A percentile compares a stretch with the other conserved stretches of the same genome.
Evolutionary conservation across 2,888 invertebrate genomes (phyloP).

Genomic region (Cosmia trapezina): DNA sequence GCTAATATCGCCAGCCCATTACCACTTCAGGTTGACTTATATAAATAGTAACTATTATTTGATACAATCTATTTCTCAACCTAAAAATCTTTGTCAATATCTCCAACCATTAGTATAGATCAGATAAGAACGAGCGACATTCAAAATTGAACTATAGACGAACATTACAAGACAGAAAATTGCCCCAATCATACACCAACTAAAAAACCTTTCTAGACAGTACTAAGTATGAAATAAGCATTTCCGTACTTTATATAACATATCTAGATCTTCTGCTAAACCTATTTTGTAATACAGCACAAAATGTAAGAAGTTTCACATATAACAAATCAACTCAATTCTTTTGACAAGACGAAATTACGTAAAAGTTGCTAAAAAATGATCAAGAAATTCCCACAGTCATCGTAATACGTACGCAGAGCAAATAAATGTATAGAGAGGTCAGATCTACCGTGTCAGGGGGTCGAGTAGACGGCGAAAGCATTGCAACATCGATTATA

Average conservation of each 20-base stretch:
- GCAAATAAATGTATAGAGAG: constrained; percentile 62
- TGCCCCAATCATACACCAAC: constrained; percentile 43
- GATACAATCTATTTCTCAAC: constrained; percentile 37
- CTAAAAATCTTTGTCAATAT: constrained; percentile 26
- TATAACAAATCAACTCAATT: constrained; percentile 33
- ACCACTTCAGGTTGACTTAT: constrained; percentile 2
- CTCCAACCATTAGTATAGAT: constrained; percentile 15
- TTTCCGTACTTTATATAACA: constrained; percentile 55
- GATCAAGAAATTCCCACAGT: constrained; percentile 53
- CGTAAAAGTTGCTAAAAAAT: constrained; percentile 58
- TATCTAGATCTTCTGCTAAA: constrained; percentile 55
- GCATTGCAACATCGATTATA: constrained; percentile 71
- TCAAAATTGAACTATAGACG: constrained; percentile 35
- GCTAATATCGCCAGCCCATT: neutral
- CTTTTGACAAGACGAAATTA: constrained; percentile 41
- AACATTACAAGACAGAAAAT: constrained; percentile 35
- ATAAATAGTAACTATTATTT: constrained; percentile 19
- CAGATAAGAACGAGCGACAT: constrained; percentile 30
- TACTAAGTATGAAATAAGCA: constrained; percentile 40
- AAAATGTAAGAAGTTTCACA: constrained; percentile 19
- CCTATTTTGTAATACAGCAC: constrained; percentile 50
- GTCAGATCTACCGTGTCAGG: constrained; percentile 65
- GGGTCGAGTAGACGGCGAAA: constrained; percentile 70
- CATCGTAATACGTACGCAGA: constrained; percentile 59
- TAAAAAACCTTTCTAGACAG: constrained; percentile 35